phyloP scores from a whole-genome alignment of 2,888 invertebrate species.

The Drosophila macrospina region DNA sequence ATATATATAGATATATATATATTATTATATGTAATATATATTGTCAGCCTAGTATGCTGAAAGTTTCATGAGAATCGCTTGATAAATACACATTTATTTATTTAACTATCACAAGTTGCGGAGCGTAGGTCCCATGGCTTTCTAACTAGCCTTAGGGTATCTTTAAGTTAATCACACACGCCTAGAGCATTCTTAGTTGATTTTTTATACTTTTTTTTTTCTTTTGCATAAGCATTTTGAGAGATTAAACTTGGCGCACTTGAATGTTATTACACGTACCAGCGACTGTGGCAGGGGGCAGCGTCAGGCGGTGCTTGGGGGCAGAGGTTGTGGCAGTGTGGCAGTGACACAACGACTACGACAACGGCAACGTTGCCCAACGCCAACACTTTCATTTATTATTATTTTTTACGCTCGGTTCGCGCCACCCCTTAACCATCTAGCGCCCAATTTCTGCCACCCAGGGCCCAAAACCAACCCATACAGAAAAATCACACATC shows the following conservation, averaged over 20 bases:
- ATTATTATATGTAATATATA: too few relatives aligned
- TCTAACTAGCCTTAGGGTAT: conserved; percentile 1
- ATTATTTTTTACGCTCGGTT: conserved; percentile 76
- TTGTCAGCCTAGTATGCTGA: too few relatives aligned
- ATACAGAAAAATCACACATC: conserved; percentile 79
- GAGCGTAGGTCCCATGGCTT: too few relatives aligned
- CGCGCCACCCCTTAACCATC: conserved; percentile 45
- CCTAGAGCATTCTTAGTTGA: conserved; percentile 7
- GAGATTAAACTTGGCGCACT: conserved; percentile 80
- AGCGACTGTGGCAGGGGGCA: conserved; percentile 30
- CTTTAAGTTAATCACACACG: not conserved
- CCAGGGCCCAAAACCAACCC: conserved; percentile 56
- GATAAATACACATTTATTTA: too few relatives aligned
- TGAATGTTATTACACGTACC: conserved; percentile 78
- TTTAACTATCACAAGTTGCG: too few relatives aligned
- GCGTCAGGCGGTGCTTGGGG: not conserved
- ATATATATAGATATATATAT: too few relatives aligned
- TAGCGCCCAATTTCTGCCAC: conserved; percentile 73
- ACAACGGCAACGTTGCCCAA: conserved; percentile 55
- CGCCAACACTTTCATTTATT: conserved; percentile 80
- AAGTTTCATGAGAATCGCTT: too few relatives aligned
- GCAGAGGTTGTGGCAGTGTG: conserved; percentile 15
- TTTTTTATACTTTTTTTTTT: conserved; percentile 56
- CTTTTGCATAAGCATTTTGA: conserved; percentile 78
- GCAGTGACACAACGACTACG: conserved; percentile 27